phyloP scores from a whole-genome alignment of 1,140 invertebrate genomes.

The Bilobella aurantiaca region DNA sequence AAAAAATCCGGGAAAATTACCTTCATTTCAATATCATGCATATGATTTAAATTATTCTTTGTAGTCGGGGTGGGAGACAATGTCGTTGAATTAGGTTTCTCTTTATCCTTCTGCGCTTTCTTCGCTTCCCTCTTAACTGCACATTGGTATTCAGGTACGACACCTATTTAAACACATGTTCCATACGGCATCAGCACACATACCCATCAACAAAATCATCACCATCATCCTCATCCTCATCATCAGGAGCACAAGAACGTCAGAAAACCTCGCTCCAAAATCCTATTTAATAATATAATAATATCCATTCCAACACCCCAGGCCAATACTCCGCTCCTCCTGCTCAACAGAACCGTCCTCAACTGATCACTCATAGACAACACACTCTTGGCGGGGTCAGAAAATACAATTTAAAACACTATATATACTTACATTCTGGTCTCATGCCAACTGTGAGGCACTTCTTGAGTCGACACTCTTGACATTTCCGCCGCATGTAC shows the following conservation, averaged over 20 bases:
- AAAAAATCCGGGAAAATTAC: too few species aligned
- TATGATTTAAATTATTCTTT: conserved; percentile 24
- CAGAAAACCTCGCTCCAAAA: too few species aligned
- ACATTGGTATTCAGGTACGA: conserved; percentile 94
- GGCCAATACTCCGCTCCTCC: not conserved
- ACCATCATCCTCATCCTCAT: not conserved
- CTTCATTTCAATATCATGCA: conserved; percentile 29
- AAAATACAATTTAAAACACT: too few species aligned
- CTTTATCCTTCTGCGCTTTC: conserved; percentile 83
- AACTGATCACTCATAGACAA: too few species aligned
- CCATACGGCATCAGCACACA: not conserved
- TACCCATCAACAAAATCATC: not conserved
- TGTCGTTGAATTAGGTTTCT: conserved; percentile 68
- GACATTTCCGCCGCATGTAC: conserved; percentile 97
- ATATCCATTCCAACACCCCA: too few species aligned
- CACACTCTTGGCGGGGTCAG: too few species aligned
- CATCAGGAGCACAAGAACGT: too few species aligned
- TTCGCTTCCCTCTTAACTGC: conserved; percentile 91
- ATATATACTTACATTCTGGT: conserved; percentile 69
- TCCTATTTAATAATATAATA: too few species aligned
- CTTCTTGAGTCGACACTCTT: conserved; percentile 93
- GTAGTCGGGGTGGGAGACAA: conserved; percentile 49
- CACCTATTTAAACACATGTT: conserved; percentile 45
- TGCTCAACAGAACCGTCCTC: too few species aligned
- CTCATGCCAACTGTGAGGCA: conserved; percentile 95